Conservation (phyloP, 2,888 invertebrate species). For the Acronicta psi region DNA sequence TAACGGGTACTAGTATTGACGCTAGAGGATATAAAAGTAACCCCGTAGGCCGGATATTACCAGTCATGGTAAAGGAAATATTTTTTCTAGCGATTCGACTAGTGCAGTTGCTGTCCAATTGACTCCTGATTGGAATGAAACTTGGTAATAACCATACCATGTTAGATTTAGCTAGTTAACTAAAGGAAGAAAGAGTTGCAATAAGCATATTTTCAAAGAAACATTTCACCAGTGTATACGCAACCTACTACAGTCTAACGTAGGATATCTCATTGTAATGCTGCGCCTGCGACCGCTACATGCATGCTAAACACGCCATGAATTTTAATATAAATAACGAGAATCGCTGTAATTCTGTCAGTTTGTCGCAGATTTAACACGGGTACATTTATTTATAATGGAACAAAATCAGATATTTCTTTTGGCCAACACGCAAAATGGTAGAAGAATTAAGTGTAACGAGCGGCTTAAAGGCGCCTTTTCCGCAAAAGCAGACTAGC, state of each 20-base stretch:
- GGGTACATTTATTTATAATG: conserved; percentile 15
- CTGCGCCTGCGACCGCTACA: conserved; percentile 63
- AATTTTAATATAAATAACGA: conserved; percentile 50
- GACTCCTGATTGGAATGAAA: background rate
- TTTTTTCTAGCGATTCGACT: background rate
- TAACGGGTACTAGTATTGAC: no score
- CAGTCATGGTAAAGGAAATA: background rate
- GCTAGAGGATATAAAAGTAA: no score
- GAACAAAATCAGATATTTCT: background rate
- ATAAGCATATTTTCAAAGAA: background rate
- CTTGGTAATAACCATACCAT: background rate
- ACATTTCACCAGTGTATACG: conserved; percentile 8
- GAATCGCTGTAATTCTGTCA: conserved; percentile 33
- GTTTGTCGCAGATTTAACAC: conserved; percentile 24
- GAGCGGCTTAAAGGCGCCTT: no score
- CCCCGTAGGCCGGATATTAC: no score
- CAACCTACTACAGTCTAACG: conserved; percentile 20
- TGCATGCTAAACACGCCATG: conserved; percentile 56
- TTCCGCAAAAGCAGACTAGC: no score
- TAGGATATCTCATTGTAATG: conserved; percentile 65
- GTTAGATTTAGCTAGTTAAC: no score
- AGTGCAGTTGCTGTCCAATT: background rate
- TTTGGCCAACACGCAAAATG: no score
- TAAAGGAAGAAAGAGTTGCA: no score
- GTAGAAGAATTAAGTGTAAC: no score